A percentile compares a stretch with the other conserved stretches of the same genome.
Conservation (phyloP, 2,888 invertebrate genomes). For the Drosophila tanythrix region DNA sequence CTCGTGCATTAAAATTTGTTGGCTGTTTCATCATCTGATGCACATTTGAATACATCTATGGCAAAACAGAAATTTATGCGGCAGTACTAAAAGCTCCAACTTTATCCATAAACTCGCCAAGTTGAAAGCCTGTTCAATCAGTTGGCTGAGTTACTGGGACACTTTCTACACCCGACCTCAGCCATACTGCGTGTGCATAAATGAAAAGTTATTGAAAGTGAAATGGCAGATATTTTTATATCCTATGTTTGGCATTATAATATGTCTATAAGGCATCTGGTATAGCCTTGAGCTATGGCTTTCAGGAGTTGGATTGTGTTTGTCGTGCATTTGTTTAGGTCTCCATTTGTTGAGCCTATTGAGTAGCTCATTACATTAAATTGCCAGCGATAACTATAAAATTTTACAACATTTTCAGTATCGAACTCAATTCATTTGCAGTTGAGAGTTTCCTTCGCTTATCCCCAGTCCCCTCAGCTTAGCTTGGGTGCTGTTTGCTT, state of each 20-base stretch:
- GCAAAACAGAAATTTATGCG: slow-evolving; percentile 44
- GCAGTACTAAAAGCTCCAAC: slow-evolving; percentile 45
- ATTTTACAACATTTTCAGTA: slow-evolving; percentile 64
- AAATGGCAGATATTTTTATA: neutral
- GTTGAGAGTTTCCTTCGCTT: slow-evolving; percentile 45
- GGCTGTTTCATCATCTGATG: slow-evolving; percentile 32
- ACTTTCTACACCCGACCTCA: slow-evolving; percentile 7
- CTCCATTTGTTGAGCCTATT: slow-evolving; percentile 25
- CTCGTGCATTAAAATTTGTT: slow-evolving; percentile 44
- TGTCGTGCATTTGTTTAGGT: neutral
- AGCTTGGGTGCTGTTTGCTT: slow-evolving; percentile 2
- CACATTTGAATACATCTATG: slow-evolving; percentile 55
- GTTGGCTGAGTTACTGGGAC: slow-evolving; percentile 34
- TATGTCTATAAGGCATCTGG: neutral
- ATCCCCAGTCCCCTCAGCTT: neutral
- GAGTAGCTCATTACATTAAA: slow-evolving; percentile 58
- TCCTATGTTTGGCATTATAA: neutral
- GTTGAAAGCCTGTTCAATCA: slow-evolving; percentile 47
- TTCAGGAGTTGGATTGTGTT: neutral
- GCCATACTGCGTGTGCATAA: neutral
- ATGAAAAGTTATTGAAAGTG: neutral
- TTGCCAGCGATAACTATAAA: slow-evolving; percentile 69
- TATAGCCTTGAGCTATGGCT: neutral
- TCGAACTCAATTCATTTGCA: slow-evolving; percentile 64
- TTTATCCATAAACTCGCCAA: slow-evolving; percentile 58